Evolutionary conservation across 2,113 vertebrate genomes (phyloP).

Genomic region (Oncorhynchus gorbuscha): DNA sequence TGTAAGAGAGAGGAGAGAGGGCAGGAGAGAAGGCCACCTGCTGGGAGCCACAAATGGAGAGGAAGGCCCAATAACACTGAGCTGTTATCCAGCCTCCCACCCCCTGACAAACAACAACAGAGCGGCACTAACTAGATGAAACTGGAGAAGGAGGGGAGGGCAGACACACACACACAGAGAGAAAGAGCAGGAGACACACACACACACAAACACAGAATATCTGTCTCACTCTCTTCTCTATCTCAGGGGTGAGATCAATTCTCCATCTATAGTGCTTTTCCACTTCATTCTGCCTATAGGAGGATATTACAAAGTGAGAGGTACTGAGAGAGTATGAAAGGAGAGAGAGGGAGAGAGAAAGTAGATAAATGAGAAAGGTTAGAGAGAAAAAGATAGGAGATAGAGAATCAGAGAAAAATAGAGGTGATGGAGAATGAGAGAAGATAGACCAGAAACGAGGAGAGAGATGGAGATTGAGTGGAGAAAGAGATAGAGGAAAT

Average conservation of each 20-base stretch:
- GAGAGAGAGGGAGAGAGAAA: not conserved
- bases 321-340: not conserved
- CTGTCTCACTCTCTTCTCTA: no score
- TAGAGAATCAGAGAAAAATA: no score
- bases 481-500: not conserved
- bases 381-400: no score
- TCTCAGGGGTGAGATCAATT: no score
- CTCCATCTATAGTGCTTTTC: no score
- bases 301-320: constrained; percentile 13
- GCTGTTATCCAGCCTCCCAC: not conserved
- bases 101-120: constrained; percentile 14
- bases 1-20: not conserved
- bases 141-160: not conserved
- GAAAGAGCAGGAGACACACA: no score
- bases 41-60: not conserved
- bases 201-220: no score
- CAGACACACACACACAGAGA: constrained; percentile 13
- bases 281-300: constrained; percentile 6
- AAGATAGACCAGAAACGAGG: not conserved
- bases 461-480: constrained; percentile 2
- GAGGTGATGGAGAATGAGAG: not conserved
- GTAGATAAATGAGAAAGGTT: not conserved
- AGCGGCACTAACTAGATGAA: constrained; percentile 30
- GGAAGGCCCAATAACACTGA: not conserved
- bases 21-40: not conserved